Conservation (phyloP, 2,113 vertebrate species). For the Oncorhynchus kisutch region DNA sequence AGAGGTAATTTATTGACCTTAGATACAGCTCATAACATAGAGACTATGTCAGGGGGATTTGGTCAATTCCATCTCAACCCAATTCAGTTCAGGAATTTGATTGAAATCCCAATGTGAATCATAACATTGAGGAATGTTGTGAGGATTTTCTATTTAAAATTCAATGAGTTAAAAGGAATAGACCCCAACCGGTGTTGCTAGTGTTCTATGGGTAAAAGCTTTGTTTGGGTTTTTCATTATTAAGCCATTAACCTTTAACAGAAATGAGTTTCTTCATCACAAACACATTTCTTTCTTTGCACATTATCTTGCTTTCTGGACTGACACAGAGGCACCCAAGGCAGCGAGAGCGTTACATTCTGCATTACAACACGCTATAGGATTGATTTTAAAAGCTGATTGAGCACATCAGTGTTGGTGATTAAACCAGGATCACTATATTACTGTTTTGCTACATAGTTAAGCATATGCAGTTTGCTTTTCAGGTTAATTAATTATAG, state of each 20-base stretch:
- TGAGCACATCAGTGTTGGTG: background rate
- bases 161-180: no score
- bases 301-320: background rate
- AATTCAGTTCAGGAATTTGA: conserved; percentile 25
- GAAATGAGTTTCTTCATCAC: background rate
- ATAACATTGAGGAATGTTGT: conserved; percentile 17
- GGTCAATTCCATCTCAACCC: background rate
- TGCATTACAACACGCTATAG: background rate
- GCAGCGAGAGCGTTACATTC: background rate
- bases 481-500: no score
- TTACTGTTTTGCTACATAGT: background rate
- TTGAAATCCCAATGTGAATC: conserved; percentile 15
- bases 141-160: no score
- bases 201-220: no score
- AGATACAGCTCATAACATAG: conserved; percentile 27
- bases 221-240: no score
- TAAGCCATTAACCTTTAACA: no score
- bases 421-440: background rate
- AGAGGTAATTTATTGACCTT: conserved; percentile 20
- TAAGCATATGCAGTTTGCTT: no score
- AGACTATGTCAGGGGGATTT: background rate
- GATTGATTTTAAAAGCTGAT: background rate
- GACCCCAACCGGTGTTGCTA: no score
- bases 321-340: background rate
- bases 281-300: background rate